Evolutionary conservation across 2,113 vertebrate species (phyloP).

Genomic region (Heptranchias perlo): DNA sequence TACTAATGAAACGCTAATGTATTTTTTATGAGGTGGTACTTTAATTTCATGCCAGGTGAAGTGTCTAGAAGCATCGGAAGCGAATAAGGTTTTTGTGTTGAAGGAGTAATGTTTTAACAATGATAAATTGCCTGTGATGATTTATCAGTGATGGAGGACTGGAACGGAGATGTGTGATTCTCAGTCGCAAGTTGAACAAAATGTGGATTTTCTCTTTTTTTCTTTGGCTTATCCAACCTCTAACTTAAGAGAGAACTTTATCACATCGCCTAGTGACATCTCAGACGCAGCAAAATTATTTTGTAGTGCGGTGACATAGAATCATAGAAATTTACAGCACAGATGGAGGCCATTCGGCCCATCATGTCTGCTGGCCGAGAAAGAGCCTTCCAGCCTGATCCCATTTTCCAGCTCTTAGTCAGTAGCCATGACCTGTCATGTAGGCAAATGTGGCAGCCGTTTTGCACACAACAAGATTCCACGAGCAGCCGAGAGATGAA

Average conservation of each 20-base stretch:
- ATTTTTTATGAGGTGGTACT: conserved; percentile 2
- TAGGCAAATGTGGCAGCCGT: background rate
- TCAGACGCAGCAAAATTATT: background rate
- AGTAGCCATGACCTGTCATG: no score
- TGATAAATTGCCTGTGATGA: background rate
- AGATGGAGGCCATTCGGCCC: no score
- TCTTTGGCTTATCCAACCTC: no score
- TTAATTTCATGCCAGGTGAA: conserved; percentile 12
- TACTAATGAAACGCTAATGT: background rate
- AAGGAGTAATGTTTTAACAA: background rate
- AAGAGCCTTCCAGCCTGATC: no score
- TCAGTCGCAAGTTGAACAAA: background rate
- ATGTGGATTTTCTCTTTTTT: no score
- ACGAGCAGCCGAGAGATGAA: no score
- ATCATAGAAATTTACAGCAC: no score
- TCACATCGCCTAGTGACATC: background rate
- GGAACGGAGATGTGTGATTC: background rate
- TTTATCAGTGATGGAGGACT: background rate
- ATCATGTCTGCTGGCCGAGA: no score
- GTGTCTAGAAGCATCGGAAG: background rate
- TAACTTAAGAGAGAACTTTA: background rate
- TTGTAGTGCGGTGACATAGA: no score
- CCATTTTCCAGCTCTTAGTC: no score
- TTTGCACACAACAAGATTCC: background rate
- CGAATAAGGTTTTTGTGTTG: background rate